These are phyloP conservation scores for Chrysotoxum bicinctum DNA, from an alignment of 2,888 invertebrate species.

Conservation along the genomic window DNA sequence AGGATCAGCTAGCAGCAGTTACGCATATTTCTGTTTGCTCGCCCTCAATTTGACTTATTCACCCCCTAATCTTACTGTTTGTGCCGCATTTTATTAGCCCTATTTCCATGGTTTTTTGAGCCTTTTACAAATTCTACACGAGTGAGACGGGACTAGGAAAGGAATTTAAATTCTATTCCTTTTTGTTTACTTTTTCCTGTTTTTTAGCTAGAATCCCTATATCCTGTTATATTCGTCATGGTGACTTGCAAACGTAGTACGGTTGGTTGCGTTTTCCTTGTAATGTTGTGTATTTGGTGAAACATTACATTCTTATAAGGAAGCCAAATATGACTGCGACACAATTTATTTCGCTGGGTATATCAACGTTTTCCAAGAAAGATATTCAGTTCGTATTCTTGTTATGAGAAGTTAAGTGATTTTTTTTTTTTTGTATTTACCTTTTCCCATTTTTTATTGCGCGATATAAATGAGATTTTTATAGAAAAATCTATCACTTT, in stretches of 20 bases:
- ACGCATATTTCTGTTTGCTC: slow-evolving; percentile 22
- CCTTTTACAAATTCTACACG: slow-evolving; percentile 32
- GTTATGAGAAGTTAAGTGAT: not conserved
- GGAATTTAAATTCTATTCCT: slow-evolving; percentile 9
- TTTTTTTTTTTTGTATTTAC: not conserved
- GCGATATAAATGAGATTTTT: not conserved
- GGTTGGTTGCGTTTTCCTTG: slow-evolving; percentile 8
- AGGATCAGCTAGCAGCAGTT: slow-evolving; percentile 8
- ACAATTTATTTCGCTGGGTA: not conserved
- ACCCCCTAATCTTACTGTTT: slow-evolving; percentile 50
- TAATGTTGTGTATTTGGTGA: not conserved
- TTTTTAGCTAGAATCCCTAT: not conserved
- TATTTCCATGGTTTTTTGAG: slow-evolving; percentile 39
- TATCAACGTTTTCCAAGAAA: not conserved
- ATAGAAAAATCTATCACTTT: not conserved
- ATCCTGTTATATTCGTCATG: slow-evolving; percentile 22
- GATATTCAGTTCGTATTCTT: not conserved
- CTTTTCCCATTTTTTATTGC: not conserved
- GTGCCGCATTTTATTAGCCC: slow-evolving; percentile 59
- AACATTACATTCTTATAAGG: not conserved
- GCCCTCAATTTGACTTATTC: slow-evolving; percentile 50
- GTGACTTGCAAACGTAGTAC: not conserved
- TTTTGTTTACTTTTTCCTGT: not conserved
- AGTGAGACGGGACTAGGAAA: not conserved
- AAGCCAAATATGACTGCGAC: slow-evolving; percentile 3